Percentiles rank a stretch among this genome's conserved stretches.
These are phyloP conservation scores for Miniopterus natalensis DNA, from an alignment of 2,113 vertebrate species.

Conservation along the genomic window DNA sequence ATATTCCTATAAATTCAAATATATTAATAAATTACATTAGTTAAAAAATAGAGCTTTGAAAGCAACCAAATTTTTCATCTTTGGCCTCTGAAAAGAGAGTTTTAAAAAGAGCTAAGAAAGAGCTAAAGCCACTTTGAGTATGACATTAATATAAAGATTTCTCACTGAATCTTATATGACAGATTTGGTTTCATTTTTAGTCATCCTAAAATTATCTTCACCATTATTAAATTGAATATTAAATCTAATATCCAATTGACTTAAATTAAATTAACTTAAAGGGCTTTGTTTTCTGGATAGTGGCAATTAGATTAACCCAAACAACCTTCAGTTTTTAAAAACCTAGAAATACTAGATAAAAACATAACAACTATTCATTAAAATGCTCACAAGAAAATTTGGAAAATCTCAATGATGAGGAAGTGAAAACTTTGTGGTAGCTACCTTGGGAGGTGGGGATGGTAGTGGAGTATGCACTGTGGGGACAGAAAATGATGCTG, in stretches of 20 bases:
- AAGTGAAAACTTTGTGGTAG: constrained; percentile 1
- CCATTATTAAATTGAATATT: neutral
- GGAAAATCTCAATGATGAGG: neutral
- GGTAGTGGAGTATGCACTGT: neutral
- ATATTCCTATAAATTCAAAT: neutral
- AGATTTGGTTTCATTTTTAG: constrained; percentile 53
- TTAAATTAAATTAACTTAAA: constrained; percentile 8
- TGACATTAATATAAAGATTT: constrained; percentile 17
- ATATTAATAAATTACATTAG: neutral
- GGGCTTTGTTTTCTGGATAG: neutral
- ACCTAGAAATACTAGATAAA: neutral
- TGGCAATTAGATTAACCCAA: neutral
- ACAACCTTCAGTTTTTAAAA: neutral
- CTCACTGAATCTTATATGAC: neutral
- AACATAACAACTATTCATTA: neutral
- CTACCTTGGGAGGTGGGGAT: neutral
- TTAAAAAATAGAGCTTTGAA: constrained; percentile 32
- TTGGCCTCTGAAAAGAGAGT: constrained; percentile 1
- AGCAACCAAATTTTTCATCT: neutral
- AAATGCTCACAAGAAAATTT: neutral
- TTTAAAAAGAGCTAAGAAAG: neutral
- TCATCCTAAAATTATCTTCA: constrained; percentile 13
- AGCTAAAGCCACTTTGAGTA: neutral
- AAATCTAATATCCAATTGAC: neutral
- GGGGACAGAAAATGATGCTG: neutral